phyloP scores from a whole-genome alignment of 2,888 invertebrate genomes.

The Acrobeloides nanus region DNA sequence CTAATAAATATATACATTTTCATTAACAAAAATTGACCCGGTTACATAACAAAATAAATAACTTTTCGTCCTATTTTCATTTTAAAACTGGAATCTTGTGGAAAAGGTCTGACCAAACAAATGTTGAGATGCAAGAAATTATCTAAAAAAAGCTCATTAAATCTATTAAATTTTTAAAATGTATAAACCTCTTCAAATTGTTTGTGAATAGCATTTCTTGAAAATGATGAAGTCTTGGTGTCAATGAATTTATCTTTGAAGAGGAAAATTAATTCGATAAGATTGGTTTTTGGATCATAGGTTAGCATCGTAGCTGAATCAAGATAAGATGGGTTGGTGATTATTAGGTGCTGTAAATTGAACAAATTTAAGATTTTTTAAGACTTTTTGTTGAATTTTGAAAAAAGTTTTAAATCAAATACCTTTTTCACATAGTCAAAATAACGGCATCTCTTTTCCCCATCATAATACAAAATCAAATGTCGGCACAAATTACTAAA shows the following conservation, averaged over 20 bases:
- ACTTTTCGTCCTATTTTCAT: background rate
- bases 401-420: conserved; percentile 1
- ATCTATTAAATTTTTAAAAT: conserved; percentile 3
- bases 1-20: conserved; percentile 10
- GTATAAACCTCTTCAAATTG: conserved; percentile 21
- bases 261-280: conserved; percentile 17
- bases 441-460: conserved; percentile 18
- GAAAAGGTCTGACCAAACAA: conserved; percentile 9
- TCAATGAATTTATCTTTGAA: conserved; percentile 13
- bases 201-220: conserved; percentile 15
- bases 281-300: background rate
- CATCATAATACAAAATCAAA: conserved; percentile 18
- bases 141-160: conserved; percentile 7
- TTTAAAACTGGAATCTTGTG: conserved; percentile 9
- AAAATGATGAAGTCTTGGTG: conserved; percentile 11
- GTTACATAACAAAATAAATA: too few relatives aligned
- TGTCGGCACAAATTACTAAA: conserved; percentile 16
- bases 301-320: conserved; percentile 22
- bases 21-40: too few relatives aligned
- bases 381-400: background rate
- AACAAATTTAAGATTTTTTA: background rate
- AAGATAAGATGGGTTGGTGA: conserved; percentile 18
- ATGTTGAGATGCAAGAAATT: conserved; percentile 7
- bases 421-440: conserved; percentile 15
- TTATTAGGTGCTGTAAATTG: conserved; percentile 20